Evolutionary conservation across 2,113 vertebrate genomes (phyloP).

Genomic region (Nycticebus coucang): DNA sequence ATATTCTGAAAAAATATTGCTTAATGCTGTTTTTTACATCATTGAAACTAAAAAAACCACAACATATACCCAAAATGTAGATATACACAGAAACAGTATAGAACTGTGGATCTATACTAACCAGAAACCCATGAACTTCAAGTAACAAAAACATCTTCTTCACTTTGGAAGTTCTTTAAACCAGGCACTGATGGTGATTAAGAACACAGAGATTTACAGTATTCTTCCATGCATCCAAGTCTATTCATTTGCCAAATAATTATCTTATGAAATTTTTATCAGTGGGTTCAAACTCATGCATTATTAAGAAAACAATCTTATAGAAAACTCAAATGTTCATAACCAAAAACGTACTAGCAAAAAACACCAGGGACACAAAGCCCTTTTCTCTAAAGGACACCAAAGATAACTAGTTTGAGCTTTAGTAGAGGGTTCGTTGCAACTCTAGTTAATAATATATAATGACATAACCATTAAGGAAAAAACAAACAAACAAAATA

Average conservation of each 20-base stretch:
- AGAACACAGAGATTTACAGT: neutral
- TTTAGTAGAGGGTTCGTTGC: neutral
- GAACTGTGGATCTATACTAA: neutral
- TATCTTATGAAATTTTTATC: neutral
- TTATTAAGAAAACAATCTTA: constrained; percentile 15
- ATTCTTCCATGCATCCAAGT: neutral
- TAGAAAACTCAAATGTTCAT: neutral
- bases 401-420: neutral
- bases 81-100: too few relatives aligned
- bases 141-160: neutral
- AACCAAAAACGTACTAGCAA: neutral
- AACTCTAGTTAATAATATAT: neutral
- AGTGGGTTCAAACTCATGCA: neutral
- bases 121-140: neutral
- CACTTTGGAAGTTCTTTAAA: neutral
- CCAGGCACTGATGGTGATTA: neutral
- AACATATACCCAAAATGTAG: too few relatives aligned
- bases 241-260: neutral
- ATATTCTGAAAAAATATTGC: neutral
- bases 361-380: neutral
- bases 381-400: neutral
- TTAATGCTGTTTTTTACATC: neutral
- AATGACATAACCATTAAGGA: neutral
- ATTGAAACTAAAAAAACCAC: neutral
- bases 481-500: neutral